These are phyloP conservation scores for Tipula lateralis DNA, from an alignment of 2,888 invertebrate genomes.

Conservation along the genomic window DNA sequence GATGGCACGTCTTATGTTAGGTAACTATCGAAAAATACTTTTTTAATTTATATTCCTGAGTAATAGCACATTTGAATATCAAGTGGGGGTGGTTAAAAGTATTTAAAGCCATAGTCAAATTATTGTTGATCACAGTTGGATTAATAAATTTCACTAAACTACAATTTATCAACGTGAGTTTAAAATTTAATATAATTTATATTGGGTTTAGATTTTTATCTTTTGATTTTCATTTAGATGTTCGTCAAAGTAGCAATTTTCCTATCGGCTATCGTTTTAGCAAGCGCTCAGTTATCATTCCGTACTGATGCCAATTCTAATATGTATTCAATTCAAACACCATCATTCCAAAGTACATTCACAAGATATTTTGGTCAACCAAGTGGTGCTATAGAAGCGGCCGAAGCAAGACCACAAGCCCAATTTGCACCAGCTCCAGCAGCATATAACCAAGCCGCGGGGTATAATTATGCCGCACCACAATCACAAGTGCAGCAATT, in stretches of 20 bases:
- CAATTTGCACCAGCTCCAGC: conserved; percentile 37
- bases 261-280: neutral
- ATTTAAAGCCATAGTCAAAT: conserved; percentile 1
- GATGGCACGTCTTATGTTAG: neutral
- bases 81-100: neutral
- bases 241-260: neutral
- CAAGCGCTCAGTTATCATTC: conserved; percentile 44
- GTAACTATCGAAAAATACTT: neutral
- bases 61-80: neutral
- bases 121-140: neutral
- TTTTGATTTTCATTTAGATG: neutral
- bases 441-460: neutral
- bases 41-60: neutral
- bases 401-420: conserved; percentile 35
- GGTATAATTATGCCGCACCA: conserved; percentile 31
- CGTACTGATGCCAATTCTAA: conserved; percentile 46
- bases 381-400: conserved; percentile 36
- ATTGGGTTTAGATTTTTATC: neutral
- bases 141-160: neutral
- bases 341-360: conserved; percentile 45
- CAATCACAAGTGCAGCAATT: conserved; percentile 26
- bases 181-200: neutral
- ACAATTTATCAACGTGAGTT: neutral
- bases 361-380: conserved; percentile 45
- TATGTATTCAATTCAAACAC: conserved; percentile 47